A percentile compares a stretch with the other conserved stretches of the same genome.
Conservation (phyloP, 2,113 vertebrate genomes). For the Pelecanoides urinatrix region DNA sequence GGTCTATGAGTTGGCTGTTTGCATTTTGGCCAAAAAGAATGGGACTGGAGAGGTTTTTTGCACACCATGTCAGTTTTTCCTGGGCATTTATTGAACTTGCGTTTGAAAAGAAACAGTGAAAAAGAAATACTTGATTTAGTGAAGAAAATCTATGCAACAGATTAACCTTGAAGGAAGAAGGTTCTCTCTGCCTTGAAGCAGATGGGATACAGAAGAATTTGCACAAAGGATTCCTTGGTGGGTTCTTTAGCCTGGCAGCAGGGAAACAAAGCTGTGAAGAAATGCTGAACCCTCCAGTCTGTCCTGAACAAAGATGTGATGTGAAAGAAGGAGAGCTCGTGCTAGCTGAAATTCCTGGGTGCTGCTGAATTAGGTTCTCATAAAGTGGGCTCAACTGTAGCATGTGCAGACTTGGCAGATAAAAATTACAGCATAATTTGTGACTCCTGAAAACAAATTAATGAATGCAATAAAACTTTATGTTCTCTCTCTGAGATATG, state of each 20-base stretch:
- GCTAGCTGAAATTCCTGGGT: background rate
- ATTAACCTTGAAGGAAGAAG: background rate
- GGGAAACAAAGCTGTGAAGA: background rate
- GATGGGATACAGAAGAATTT: background rate
- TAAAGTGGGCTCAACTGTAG: background rate
- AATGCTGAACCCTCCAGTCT: background rate
- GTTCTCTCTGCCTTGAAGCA: background rate
- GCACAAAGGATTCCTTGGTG: background rate
- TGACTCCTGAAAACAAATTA: constrained; percentile 6
- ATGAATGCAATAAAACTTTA: background rate
- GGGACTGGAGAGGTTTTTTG: background rate
- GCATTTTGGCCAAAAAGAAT: background rate
- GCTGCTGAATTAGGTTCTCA: background rate
- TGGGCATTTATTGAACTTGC: background rate
- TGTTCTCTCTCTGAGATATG: background rate
- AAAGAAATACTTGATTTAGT: background rate
- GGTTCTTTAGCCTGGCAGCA: background rate
- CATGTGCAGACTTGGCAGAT: background rate
- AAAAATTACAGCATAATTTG: constrained; percentile 1
- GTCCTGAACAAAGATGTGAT: background rate
- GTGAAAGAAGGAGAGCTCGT: background rate
- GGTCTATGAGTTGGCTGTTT: background rate
- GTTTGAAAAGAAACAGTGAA: background rate
- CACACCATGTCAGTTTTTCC: background rate
- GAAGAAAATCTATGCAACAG: background rate